Evolutionary conservation across 2,113 vertebrate genomes (phyloP).

Genomic region (Lipophrys pholis): DNA sequence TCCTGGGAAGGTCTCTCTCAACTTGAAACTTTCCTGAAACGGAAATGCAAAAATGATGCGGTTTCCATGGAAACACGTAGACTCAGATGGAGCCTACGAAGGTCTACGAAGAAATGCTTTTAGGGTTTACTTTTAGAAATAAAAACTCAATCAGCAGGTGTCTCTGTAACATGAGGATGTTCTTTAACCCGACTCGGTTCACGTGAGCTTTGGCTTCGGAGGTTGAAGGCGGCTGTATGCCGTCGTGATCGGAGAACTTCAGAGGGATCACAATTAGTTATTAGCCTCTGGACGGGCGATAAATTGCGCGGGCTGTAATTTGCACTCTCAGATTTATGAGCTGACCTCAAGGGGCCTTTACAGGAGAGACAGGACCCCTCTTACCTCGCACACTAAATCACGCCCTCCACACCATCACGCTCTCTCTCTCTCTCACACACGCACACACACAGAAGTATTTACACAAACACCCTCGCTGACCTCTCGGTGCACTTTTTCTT

Average conservation of each 20-base stretch:
- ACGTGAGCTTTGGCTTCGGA: neutral
- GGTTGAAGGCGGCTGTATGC: conserved; percentile 5
- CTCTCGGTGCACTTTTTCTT: conserved; percentile 22
- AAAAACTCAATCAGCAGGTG: too few species aligned
- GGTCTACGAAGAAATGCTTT: too few species aligned
- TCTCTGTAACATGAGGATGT: too few species aligned
- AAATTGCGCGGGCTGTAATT: conserved; percentile 71
- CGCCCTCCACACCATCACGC: conserved; percentile 10
- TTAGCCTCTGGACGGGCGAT: conserved; percentile 57
- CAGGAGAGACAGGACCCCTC: conserved; percentile 44
- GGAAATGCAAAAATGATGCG: too few species aligned
- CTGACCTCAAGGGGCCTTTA: conserved; percentile 62
- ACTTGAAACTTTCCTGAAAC: too few species aligned
- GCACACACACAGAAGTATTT: neutral
- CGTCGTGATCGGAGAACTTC: conserved; percentile 14
- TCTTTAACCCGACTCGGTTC: too few species aligned
- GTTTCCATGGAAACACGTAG: too few species aligned
- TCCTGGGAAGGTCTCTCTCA: too few species aligned
- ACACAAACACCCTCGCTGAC: conserved; percentile 25
- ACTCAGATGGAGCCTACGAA: too few species aligned
- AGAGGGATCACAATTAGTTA: conserved; percentile 69
- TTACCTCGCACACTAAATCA: conserved; percentile 64
- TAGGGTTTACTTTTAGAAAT: too few species aligned
- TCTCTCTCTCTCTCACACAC: conserved; percentile 1
- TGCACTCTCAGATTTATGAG: conserved; percentile 58